Evolutionary conservation across 2,888 invertebrate genomes (phyloP), one percentile per base, ranked within the genome.

Genomic region (Cephus pulcher): DNA sequence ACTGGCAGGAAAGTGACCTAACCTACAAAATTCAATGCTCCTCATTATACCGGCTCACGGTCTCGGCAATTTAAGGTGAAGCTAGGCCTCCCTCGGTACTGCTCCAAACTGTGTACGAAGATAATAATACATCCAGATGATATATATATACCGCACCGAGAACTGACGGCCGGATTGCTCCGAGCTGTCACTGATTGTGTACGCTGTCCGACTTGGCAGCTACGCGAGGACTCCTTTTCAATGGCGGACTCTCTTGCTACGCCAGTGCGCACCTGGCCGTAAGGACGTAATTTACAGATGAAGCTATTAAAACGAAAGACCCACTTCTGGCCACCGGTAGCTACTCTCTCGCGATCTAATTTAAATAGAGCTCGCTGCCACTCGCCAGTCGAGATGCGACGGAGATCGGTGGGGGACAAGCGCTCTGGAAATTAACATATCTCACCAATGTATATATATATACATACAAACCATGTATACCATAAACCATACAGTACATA

Each of bases 391-490:
- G 78, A 81, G 83, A 84, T 84, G 81, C 79, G 80, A 79, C 80
- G 77, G 77, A 78, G 76, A 80, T 80, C 81, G 79, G 74, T 75
- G 84, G 79, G 82, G 83, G 83, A 84, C 82, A 84, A 86, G 86
- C 86, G 87, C 86, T 88, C 83, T 81, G 79, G 82, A 87, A 88
- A 90, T 89, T 89, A 90, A 89, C 90, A 90, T 89, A 90, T 90
- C 87, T 86, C 85, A 82, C 84, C 86, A 89, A 89, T 89, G 89
- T 56, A 23, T 4, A 40, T 40, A 40, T 15, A 37, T 23, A 40
- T 40, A 40, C 6, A 40, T 12, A 37, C 4, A 12, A 35, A 35
- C 35, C 12, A 23, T 15, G 23, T 15, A 23, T 4, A 37, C 40
- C 40, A 40, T 40, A 40, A 6, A 40, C 56, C 56, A 23, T 56